These are phyloP conservation scores for Gouania willdenowi DNA, from an alignment of 2,797 vertebrate genomes.

Conservation along the genomic window DNA sequence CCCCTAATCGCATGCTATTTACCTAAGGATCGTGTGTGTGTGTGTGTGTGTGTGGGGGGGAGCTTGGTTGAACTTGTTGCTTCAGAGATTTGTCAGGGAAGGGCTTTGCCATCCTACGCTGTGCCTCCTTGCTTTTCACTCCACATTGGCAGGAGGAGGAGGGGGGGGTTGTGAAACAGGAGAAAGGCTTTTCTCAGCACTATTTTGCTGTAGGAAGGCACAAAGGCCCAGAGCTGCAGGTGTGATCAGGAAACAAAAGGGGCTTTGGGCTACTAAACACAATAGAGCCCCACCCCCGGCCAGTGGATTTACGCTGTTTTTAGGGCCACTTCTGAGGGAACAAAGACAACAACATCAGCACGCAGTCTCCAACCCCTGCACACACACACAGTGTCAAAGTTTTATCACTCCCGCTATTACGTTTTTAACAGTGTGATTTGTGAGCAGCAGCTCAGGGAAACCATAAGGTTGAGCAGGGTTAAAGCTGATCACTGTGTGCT, in stretches of 20 bases:
- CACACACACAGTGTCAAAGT: constrained; percentile 15
- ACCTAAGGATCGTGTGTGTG: constrained; percentile 38
- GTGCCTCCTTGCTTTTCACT: constrained; percentile 30
- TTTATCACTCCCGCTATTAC: constrained; percentile 20
- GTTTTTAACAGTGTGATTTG: constrained; percentile 9
- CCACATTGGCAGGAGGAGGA: constrained; percentile 53
- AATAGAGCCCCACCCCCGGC: constrained; percentile 72
- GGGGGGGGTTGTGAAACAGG: constrained; percentile 63
- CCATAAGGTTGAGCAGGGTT: constrained; percentile 17
- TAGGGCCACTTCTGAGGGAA: constrained; percentile 26
- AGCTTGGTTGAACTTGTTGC: constrained; percentile 62
- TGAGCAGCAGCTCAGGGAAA: constrained; percentile 17
- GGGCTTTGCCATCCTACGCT: constrained; percentile 41
- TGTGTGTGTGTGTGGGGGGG: no score
- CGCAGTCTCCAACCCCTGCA: constrained; percentile 23
- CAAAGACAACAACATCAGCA: constrained; percentile 26
- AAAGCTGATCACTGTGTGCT: constrained; percentile 33
- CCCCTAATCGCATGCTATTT: constrained; percentile 34
- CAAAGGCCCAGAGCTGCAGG: constrained; percentile 68
- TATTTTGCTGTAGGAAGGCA: constrained; percentile 54
- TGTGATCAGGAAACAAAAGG: constrained; percentile 67
- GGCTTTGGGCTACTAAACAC: constrained; percentile 61
- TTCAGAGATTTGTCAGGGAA: constrained; percentile 48
- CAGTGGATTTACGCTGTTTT: constrained; percentile 65
- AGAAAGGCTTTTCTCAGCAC: constrained; percentile 62